Percentiles rank a stretch among this genome's conserved stretches.
Conservation (phyloP, 2,888 invertebrate genomes). For the Hydrotaea diabolus region DNA sequence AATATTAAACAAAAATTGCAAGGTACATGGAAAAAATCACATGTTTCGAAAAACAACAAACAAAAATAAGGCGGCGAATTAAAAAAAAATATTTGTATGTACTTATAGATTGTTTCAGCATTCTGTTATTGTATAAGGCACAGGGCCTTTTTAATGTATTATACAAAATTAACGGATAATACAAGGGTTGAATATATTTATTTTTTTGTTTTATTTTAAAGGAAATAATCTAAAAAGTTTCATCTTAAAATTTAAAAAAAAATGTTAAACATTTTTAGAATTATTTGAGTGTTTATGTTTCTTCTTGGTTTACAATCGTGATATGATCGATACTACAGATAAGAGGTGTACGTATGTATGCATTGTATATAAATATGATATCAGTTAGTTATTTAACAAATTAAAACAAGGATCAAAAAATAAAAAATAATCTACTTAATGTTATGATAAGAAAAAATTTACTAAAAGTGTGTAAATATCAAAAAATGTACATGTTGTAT, state of each 20-base stretch:
- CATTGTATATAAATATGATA: slow-evolving; percentile 28
- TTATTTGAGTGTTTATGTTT: slow-evolving; percentile 17
- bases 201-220: not conserved
- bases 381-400: slow-evolving; percentile 22
- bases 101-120: not conserved
- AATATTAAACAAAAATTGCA: not conserved
- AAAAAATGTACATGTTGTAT: slow-evolving; percentile 27
- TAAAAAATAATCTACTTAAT: slow-evolving; percentile 45
- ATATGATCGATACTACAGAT: slow-evolving; percentile 8
- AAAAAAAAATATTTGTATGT: too few species aligned
- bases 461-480: slow-evolving; percentile 37
- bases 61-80: not conserved
- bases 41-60: not conserved
- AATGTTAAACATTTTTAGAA: not conserved
- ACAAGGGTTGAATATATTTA: not conserved
- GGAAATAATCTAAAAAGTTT: not conserved
- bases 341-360: slow-evolving; percentile 1
- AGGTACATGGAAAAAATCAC: slow-evolving; percentile 19
- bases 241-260: slow-evolving; percentile 15
- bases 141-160: not conserved
- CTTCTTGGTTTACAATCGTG: slow-evolving; percentile 17
- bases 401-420: slow-evolving; percentile 25
- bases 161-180: not conserved
- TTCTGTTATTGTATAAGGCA: not conserved
- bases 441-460: slow-evolving; percentile 41